Percentiles rank a stretch among this genome's conserved stretches.
These are phyloP conservation scores for Myiopsitta monachus DNA, from an alignment of 2,113 vertebrate genomes.

Conservation along the genomic window DNA sequence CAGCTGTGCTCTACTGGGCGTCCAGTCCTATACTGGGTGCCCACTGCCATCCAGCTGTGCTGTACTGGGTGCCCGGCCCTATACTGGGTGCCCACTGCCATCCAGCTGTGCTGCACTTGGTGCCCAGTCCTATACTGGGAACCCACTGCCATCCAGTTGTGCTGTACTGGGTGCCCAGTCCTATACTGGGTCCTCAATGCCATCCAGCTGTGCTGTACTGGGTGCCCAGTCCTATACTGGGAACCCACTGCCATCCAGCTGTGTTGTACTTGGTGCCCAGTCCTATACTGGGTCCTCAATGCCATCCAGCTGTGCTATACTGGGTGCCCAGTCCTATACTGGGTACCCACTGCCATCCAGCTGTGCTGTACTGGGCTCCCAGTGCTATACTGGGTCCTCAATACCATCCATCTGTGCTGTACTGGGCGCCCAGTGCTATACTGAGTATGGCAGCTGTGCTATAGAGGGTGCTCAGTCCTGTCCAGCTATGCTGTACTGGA, in stretches of 20 bases:
- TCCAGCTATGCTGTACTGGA: neutral
- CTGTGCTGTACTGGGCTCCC: neutral
- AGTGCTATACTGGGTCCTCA: neutral
- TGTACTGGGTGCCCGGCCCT: too few relatives aligned
- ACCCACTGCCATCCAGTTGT: too few relatives aligned
- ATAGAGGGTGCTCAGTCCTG: fast-evolving
- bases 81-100: too few relatives aligned
- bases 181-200: fast-evolving
- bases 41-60: too few relatives aligned
- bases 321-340: neutral
- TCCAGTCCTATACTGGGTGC: neutral
- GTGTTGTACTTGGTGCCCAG: neutral
- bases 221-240: too few relatives aligned
- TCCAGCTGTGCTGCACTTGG: too few relatives aligned
- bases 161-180: neutral
- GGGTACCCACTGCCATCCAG: fast-evolving
- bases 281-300: neutral
- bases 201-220: too few relatives aligned
- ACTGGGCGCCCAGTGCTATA: too few relatives aligned
- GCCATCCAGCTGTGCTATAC: too few relatives aligned
- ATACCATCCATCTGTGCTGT: neutral
- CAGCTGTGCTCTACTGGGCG: neutral
- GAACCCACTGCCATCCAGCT: neutral
- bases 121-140: too few relatives aligned
- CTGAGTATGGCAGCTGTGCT: too few relatives aligned